Evolutionary conservation across 2,888 invertebrate genomes (phyloP).

Genomic region (Cantharis nigra): DNA sequence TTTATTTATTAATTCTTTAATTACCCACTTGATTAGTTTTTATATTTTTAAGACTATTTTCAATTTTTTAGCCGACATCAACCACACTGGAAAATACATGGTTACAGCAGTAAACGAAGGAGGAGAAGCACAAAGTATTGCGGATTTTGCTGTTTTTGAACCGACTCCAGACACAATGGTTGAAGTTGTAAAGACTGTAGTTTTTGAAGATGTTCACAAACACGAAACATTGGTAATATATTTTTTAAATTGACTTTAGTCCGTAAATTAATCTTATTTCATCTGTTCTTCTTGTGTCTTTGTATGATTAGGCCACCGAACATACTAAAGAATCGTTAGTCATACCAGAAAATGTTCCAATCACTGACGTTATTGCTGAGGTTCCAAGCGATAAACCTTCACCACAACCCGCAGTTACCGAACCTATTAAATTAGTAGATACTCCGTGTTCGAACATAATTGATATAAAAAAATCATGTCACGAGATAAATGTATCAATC

Average conservation of each 20-base stretch:
- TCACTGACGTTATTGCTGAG: slow-evolving; percentile 30
- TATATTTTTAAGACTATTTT: neutral
- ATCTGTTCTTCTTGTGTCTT: slow-evolving; percentile 8
- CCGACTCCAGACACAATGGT: slow-evolving; percentile 70
- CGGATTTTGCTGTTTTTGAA: slow-evolving; percentile 75
- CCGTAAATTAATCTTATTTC: neutral
- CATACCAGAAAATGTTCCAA: slow-evolving; percentile 33
- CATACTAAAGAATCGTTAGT: slow-evolving; percentile 35
- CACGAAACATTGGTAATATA: slow-evolving; percentile 54
- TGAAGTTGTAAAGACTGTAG: slow-evolving; percentile 68
- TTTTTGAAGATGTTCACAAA: slow-evolving; percentile 62
- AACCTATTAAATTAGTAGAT: no score
- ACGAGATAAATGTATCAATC: neutral
- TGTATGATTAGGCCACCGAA: slow-evolving; percentile 38
- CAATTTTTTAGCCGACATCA: slow-evolving; percentile 58
- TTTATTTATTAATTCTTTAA: neutral
- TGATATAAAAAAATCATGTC: neutral
- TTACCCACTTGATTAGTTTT: no score
- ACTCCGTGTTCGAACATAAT: neutral
- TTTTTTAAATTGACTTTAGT: slow-evolving; percentile 30
- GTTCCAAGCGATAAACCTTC: neutral
- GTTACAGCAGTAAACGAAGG: slow-evolving; percentile 74
- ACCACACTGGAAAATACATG: slow-evolving; percentile 78
- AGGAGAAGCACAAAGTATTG: slow-evolving; percentile 82
- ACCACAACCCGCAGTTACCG: neutral